Conservation (phyloP, 2,113 vertebrate species). For the Cinclus cinclus region DNA sequence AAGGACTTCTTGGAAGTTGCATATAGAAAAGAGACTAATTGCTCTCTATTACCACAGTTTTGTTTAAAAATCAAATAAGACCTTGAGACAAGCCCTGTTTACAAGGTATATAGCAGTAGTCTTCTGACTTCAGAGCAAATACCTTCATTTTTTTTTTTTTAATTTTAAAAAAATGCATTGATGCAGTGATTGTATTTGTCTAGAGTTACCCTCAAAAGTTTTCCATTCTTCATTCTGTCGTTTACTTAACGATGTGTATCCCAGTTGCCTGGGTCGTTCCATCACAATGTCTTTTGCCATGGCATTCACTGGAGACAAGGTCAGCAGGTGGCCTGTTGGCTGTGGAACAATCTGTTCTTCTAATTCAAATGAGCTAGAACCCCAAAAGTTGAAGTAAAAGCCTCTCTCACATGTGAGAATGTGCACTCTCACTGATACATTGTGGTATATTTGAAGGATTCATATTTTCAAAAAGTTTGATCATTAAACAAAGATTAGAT, state of each 20-base stretch:
- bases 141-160: constrained; percentile 43
- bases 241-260: constrained; percentile 87
- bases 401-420: neutral
- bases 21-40: neutral
- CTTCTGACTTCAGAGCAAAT: constrained; percentile 9
- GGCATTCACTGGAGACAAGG: constrained; percentile 72
- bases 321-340: constrained; percentile 76
- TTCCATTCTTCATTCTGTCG: constrained; percentile 84
- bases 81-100: neutral
- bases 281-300: constrained; percentile 68
- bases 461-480: neutral
- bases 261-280: constrained; percentile 76
- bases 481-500: neutral
- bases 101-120: neutral
- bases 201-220: constrained; percentile 69
- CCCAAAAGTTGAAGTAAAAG: constrained; percentile 23
- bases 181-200: constrained; percentile 64
- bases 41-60: neutral
- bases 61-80: neutral
- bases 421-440: neutral
- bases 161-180: neutral
- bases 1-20: neutral
- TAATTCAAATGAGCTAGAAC: constrained; percentile 44
- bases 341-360: constrained; percentile 66
- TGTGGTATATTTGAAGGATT: neutral